phyloP scores from a whole-genome alignment of 2,888 invertebrate species.

The Amphipoea oculea region DNA sequence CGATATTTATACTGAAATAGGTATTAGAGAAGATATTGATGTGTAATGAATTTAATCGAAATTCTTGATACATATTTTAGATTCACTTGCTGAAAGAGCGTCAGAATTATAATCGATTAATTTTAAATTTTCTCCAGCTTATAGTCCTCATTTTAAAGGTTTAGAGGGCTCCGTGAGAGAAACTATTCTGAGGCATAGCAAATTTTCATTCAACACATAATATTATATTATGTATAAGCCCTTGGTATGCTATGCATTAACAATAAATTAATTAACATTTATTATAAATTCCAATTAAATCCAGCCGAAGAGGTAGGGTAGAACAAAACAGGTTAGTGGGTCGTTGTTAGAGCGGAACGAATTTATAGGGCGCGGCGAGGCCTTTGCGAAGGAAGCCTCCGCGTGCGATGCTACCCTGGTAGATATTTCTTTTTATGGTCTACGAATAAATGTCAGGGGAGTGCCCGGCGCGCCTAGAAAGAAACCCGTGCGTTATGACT shows the following conservation, averaged over 20 bases:
- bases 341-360: constrained; percentile 76
- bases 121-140: too few species aligned
- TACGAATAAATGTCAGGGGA: constrained; percentile 89
- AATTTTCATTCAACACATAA: not conserved
- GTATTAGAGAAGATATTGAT: not conserved
- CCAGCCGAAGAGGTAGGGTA: constrained; percentile 55
- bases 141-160: not conserved
- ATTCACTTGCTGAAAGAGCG: not conserved
- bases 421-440: constrained; percentile 90
- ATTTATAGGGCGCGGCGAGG: constrained; percentile 84
- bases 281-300: constrained; percentile 48
- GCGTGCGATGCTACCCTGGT: constrained; percentile 84
- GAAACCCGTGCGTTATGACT: constrained; percentile 79
- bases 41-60: not conserved
- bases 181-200: not conserved
- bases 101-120: not conserved
- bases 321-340: constrained; percentile 84
- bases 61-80: not conserved
- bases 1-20: not conserved
- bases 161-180: not conserved
- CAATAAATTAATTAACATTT: not conserved
- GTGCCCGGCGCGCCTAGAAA: constrained; percentile 83
- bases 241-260: not conserved
- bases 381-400: constrained; percentile 85
- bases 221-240: not conserved